phyloP scores from a whole-genome alignment of 1,140 invertebrate species.

The Dendroctonus valens region DNA sequence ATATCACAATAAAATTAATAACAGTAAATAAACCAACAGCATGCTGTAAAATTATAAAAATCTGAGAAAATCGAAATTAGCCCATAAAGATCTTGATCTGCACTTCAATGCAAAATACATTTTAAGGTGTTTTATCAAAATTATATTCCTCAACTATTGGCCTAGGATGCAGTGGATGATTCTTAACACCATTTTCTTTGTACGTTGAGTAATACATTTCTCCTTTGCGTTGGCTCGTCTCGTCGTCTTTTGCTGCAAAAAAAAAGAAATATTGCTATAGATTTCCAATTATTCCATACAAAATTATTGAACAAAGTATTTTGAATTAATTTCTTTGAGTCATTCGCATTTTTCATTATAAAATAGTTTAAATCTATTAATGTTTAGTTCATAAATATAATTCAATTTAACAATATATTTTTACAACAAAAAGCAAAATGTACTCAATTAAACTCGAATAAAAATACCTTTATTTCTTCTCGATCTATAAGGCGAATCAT shows the following conservation, averaged over 20 bases:
- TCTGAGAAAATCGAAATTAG: no score
- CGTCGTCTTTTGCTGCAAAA: slow-evolving; percentile 21
- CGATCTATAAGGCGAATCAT: slow-evolving; percentile 5
- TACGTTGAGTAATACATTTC: slow-evolving; percentile 30
- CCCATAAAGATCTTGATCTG: no score
- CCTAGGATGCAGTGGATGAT: slow-evolving; percentile 36
- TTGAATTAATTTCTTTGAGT: no score
- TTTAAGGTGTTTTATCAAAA: slow-evolving; percentile 28
- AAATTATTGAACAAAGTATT: no score
- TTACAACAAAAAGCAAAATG: no score
- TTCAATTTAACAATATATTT: background rate
- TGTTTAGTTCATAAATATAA: background rate
- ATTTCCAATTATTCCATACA: background rate
- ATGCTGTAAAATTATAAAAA: no score
- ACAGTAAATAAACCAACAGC: no score
- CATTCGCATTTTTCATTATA: no score
- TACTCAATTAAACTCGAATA: no score
- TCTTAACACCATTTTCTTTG: slow-evolving; percentile 15
- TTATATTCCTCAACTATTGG: slow-evolving; percentile 41
- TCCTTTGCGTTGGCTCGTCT: background rate
- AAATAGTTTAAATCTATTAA: slow-evolving; percentile 1
- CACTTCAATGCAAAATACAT: no score
- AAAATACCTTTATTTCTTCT: slow-evolving; percentile 16
- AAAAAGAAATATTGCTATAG: background rate
- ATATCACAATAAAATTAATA: no score